A percentile compares a stretch with the other conserved stretches of the same genome.
Evolutionary conservation across 2,797 vertebrate genomes (phyloP).

Genomic region (Hoplostethus mediterraneus): DNA sequence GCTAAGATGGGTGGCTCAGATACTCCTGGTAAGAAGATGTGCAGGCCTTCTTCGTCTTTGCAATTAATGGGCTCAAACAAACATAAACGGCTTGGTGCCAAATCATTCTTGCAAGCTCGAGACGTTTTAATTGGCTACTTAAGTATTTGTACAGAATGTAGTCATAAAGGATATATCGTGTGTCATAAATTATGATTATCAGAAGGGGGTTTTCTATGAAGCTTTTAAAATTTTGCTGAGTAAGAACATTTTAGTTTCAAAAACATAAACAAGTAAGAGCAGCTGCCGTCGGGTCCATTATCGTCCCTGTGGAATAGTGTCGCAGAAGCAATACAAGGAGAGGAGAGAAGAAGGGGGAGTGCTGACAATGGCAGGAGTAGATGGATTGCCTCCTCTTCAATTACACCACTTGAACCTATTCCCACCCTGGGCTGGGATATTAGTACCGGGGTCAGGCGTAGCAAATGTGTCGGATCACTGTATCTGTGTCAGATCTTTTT

Average conservation of each 20-base stretch:
- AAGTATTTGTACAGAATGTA: slow-evolving; percentile 53
- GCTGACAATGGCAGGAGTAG: slow-evolving; percentile 69
- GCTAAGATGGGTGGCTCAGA: slow-evolving; percentile 25
- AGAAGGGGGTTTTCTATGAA: slow-evolving; percentile 34
- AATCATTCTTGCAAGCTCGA: slow-evolving; percentile 29
- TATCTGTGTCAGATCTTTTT: slow-evolving; percentile 72
- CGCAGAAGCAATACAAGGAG: slow-evolving; percentile 9
- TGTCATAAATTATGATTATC: slow-evolving; percentile 64
- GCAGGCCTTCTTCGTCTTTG: neutral
- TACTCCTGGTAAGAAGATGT: slow-evolving; percentile 21
- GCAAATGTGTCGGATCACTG: slow-evolving; percentile 55
- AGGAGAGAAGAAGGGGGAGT: slow-evolving; percentile 18
- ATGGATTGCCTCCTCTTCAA: slow-evolving; percentile 59
- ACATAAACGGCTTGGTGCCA: slow-evolving; percentile 31
- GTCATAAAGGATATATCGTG: slow-evolving; percentile 45
- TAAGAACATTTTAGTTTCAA: slow-evolving; percentile 44
- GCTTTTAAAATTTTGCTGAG: slow-evolving; percentile 45
- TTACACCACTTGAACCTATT: slow-evolving; percentile 63
- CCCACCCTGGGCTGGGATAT: slow-evolving; percentile 46
- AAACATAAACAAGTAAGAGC: slow-evolving; percentile 63
- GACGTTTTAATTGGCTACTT: slow-evolving; percentile 69
- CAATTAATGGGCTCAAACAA: slow-evolving; percentile 42
- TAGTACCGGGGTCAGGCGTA: slow-evolving; percentile 53
- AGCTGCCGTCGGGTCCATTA: slow-evolving; percentile 56
- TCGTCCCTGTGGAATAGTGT: slow-evolving; percentile 47